These are phyloP conservation scores for Eubasilissa splendida DNA, from an alignment of 2,888 invertebrate species.

Conservation along the genomic window DNA sequence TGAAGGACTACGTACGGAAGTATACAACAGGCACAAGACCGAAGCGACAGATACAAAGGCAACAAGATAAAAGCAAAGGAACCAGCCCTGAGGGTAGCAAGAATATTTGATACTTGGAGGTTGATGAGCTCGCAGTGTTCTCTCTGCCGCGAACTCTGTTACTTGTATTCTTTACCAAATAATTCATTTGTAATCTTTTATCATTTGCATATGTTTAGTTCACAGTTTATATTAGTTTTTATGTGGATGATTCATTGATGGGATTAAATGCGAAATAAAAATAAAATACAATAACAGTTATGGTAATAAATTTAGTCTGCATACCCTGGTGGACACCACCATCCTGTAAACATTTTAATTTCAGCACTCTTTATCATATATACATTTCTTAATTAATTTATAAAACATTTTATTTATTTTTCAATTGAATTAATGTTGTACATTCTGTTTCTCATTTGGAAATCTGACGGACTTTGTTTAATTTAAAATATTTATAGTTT, in stretches of 20 bases:
- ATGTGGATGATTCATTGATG: slow-evolving; percentile 43
- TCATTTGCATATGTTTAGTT: slow-evolving; percentile 54
- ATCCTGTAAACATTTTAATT: slow-evolving; percentile 58
- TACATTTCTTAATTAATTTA: slow-evolving; percentile 55
- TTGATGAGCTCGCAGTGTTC: slow-evolving; percentile 55
- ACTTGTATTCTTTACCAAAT: slow-evolving; percentile 57
- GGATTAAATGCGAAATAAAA: slow-evolving; percentile 45
- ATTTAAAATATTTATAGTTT: not conserved
- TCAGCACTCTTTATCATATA: slow-evolving; percentile 56
- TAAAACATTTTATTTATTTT: slow-evolving; percentile 34
- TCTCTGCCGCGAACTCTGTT: slow-evolving; percentile 53
- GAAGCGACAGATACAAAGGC: slow-evolving; percentile 52
- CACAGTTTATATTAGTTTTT: slow-evolving; percentile 50
- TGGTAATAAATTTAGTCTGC: slow-evolving; percentile 52
- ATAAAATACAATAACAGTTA: slow-evolving; percentile 36
- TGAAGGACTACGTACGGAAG: slow-evolving; percentile 24
- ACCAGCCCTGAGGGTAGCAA: slow-evolving; percentile 53
- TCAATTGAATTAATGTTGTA: slow-evolving; percentile 40
- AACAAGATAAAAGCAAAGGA: slow-evolving; percentile 47
- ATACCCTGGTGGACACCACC: slow-evolving; percentile 55
- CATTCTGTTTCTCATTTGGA: slow-evolving; percentile 48
- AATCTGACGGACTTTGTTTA: not conserved
- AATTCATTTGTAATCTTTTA: slow-evolving; percentile 58
- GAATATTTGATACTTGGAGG: slow-evolving; percentile 59
- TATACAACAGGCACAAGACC: slow-evolving; percentile 40